These are phyloP conservation scores for human (Homo sapiens) DNA, from an alignment of 2,113 vertebrate species.

Conservation along the genomic window GRCh38 chr2:144427501-144428000, in stretches of 20 bases:
- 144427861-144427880: constrained; percentile 81
- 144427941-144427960: constrained; percentile 71
- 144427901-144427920: constrained; percentile 69
- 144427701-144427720: constrained; percentile 91
- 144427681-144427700: constrained; percentile 88
- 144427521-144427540: constrained; percentile 88
- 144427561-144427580: constrained; percentile 96
- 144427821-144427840: constrained; percentile 88
- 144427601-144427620: constrained; percentile 90
- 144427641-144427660: constrained; percentile 99
- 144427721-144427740: constrained; percentile 90
- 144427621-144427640: constrained; percentile 91
- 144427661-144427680: constrained; percentile 90
- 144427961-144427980: constrained; percentile 56
- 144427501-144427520: constrained; percentile 89
- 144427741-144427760: constrained; percentile 87
- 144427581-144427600: constrained; percentile 94
- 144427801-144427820: constrained; percentile 84
- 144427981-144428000: constrained; percentile 32
- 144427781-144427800: constrained; percentile 89
- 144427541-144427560: constrained; percentile 92
- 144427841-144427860: constrained; percentile 80
- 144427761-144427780: constrained; percentile 88
- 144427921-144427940: constrained; percentile 74
- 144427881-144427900: constrained; percentile 85